Evolutionary conservation across 1,140 invertebrate species (phyloP).

Genomic region (Hypothenemus hampei): DNA sequence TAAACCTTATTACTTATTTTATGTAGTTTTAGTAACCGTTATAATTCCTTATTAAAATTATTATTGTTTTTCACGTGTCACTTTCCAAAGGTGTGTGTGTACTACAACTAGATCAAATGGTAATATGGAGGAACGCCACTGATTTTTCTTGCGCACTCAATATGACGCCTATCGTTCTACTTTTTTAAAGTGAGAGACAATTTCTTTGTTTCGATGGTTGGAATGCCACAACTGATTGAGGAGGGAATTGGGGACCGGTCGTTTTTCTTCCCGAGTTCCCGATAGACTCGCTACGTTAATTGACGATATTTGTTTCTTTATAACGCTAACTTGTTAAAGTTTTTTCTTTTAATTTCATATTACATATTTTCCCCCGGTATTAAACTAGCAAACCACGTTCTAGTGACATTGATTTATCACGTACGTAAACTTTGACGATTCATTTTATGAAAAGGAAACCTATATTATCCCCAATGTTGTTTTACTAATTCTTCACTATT

Average conservation of each 20-base stretch:
- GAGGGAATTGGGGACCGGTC: slow-evolving; percentile 39
- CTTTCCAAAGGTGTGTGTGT: too few relatives aligned
- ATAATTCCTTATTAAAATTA: too few relatives aligned
- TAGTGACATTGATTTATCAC: too few relatives aligned
- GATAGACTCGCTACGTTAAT: slow-evolving; percentile 38
- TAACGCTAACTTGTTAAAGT: slow-evolving; percentile 21
- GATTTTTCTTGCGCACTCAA: slow-evolving; percentile 23
- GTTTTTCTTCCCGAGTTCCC: slow-evolving; percentile 35
- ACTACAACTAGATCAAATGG: background rate
- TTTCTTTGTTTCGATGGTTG: slow-evolving; percentile 41
- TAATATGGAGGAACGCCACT: slow-evolving; percentile 9
- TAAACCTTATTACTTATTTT: too few relatives aligned
- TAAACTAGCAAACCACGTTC: too few relatives aligned
- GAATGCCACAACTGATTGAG: slow-evolving; percentile 44
- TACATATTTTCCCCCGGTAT: slow-evolving; percentile 3
- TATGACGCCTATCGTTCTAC: slow-evolving; percentile 41
- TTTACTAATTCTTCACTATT: too few relatives aligned
- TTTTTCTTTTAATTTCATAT: slow-evolving; percentile 1
- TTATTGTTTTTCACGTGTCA: too few relatives aligned
- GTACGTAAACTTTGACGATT: too few relatives aligned
- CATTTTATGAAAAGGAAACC: too few relatives aligned
- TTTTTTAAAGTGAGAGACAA: slow-evolving; percentile 39
- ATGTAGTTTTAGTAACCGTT: too few relatives aligned
- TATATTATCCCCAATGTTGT: too few relatives aligned
- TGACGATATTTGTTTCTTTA: slow-evolving; percentile 39